Base-by-base conservation (phyloP, 92 coral and sea anemone genomes). In the Siderastrea radians region DNA sequence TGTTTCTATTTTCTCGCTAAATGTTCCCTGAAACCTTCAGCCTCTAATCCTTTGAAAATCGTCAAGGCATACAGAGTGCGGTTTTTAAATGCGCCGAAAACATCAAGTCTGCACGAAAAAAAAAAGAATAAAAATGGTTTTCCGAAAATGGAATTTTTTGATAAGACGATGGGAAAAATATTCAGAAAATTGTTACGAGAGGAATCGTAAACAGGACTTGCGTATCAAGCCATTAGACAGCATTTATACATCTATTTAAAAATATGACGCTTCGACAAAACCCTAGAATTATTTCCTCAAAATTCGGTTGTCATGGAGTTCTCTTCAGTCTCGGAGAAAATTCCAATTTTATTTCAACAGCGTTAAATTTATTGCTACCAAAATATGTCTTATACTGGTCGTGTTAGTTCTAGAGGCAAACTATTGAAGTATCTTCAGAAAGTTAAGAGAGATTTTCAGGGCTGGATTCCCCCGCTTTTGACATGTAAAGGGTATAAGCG, bases 301-400 rank as follows among this genome's bases (percentile, higher is more conserved):
- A 84, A 72, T 74, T 58, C 26, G 80, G 87, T 84, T 84, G 87
- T 74, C 87, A 84, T 84, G 87, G 87, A 60, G 73, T 51, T 54
- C 78, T 13, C 49, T 5, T 69, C 48, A 58, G 75, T 74, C 73
- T 73, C 60, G 70, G n/a, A 74, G 74, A 75, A 73, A 74, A 58
- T 84, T 63, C 48, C 16, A 7, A 12, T 68, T 55, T 55, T n/a
- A 17, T 60, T 60, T 62, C 45, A 19, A 10, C 7, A 61, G 83
- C 48, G 10, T 69, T 49, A 16, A 82, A 70, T n/a, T 68, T 79
- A 44, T 16, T 54, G 51, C 7, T 15, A 26, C 6, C 43, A 59
- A 71, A 82, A 70, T n/a, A 46, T 55, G 14, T 82, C 10, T 71
- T n/a, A n/a, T 49, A 48, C 54, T 52, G 38, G 65, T 59, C 13